phyloP scores from a whole-genome alignment of 1,140 invertebrate genomes.

The Hylaeus volcanicus region DNA sequence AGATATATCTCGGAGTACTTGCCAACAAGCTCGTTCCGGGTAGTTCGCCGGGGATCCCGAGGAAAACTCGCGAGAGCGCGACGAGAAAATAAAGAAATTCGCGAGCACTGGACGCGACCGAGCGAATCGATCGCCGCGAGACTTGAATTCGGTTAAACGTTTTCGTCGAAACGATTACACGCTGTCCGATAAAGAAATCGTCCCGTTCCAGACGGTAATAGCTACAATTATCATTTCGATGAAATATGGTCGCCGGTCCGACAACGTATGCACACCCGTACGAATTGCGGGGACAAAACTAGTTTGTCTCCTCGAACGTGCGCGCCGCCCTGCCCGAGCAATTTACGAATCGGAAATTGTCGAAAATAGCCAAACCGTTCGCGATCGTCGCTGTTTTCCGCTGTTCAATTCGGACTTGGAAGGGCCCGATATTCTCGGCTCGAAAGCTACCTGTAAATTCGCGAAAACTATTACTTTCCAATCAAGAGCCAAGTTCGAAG shows the following conservation, averaged over 20 bases:
- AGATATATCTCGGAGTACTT: slow-evolving; percentile 9
- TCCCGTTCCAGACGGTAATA: not conserved
- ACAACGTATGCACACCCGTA: not conserved
- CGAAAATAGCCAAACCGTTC: slow-evolving; percentile 31
- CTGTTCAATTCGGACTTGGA: slow-evolving; percentile 7
- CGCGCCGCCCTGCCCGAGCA: slow-evolving; percentile 7
- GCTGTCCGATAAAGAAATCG: slow-evolving; percentile 13
- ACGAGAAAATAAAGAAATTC: slow-evolving; percentile 3
- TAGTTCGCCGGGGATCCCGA: not conserved
- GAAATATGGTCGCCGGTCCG: not conserved
- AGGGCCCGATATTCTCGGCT: not conserved
- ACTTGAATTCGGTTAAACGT: not conserved
- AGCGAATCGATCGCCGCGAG: not conserved
- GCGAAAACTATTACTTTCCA: slow-evolving; percentile 8
- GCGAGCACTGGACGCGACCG: not conserved
- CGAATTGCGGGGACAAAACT: slow-evolving; percentile 33
- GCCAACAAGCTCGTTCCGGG: not conserved
- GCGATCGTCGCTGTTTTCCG: slow-evolving; percentile 40
- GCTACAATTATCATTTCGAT: slow-evolving; percentile 34
- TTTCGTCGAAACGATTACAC: not conserved
- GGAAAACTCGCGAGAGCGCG: not conserved
- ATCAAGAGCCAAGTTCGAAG: not conserved
- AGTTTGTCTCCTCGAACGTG: slow-evolving; percentile 19
- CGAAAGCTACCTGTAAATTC: not conserved
- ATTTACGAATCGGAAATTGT: slow-evolving; percentile 59